Percentiles rank a stretch among this genome's conserved stretches.
phyloP scores from a whole-genome alignment of 2,113 vertebrate genomes.

The Lichenostomus cassidix region DNA sequence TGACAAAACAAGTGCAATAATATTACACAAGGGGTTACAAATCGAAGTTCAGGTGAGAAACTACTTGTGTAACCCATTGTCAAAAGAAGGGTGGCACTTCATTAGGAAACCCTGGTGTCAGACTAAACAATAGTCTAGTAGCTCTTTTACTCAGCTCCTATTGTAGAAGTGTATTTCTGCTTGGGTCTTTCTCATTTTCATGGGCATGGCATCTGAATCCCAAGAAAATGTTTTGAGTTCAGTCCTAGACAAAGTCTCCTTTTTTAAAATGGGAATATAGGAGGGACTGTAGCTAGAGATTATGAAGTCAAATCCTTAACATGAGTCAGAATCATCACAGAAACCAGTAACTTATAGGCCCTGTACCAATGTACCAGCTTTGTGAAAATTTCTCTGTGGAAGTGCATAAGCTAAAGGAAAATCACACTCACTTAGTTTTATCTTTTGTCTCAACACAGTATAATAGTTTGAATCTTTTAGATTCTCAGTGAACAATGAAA shows the following conservation, averaged over 20 bases:
- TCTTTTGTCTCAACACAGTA: neutral
- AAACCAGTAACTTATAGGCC: neutral
- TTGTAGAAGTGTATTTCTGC: neutral
- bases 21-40: neutral
- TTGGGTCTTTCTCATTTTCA: neutral
- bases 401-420: neutral
- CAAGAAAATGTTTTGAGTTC: neutral
- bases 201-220: neutral
- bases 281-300: neutral
- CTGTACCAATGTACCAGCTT: neutral
- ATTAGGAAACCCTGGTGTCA: neutral
- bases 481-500: neutral
- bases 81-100: neutral
- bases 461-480: neutral
- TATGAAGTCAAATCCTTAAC: neutral
- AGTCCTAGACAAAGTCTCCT: neutral
- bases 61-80: neutral
- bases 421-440: neutral
- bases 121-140: neutral
- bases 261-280: neutral
- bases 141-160: neutral
- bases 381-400: neutral
- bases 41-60: neutral
- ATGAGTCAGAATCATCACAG: neutral
- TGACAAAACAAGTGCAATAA: neutral